Percentiles rank a stretch among this genome's conserved stretches.
Conservation (phyloP, 2,888 invertebrate species). For the Mimumesa dahlbomi region DNA sequence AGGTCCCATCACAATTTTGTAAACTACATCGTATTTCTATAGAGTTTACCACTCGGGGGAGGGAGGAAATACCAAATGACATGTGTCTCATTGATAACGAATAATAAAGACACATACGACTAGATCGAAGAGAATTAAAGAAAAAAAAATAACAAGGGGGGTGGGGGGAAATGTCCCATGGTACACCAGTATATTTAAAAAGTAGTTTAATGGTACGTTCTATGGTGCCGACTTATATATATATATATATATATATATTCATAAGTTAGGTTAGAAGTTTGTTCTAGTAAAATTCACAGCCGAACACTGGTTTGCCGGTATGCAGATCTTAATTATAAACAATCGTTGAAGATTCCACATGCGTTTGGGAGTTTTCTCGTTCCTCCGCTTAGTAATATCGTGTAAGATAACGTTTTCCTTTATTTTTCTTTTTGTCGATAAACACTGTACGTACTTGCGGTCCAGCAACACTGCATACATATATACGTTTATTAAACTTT, state of each 20-base stretch:
- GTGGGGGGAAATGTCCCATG: not conserved
- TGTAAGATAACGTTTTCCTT: conserved; percentile 17
- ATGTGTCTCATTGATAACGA: too few relatives aligned
- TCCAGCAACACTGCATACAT: conserved; percentile 17
- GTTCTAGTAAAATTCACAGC: not conserved
- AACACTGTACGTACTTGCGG: conserved; percentile 23
- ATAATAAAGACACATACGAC: too few relatives aligned
- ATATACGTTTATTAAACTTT: conserved; percentile 34
- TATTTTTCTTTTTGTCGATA: conserved; percentile 9
- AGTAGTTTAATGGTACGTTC: too few relatives aligned
- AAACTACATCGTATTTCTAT: conserved; percentile 56
- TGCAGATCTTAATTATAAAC: not conserved
- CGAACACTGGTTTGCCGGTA: not conserved
- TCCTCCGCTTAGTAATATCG: conserved; percentile 37
- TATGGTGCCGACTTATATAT: too few relatives aligned
- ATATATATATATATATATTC: too few relatives aligned
- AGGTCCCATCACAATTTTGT: conserved; percentile 54
- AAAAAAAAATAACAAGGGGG: not conserved
- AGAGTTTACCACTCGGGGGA: conserved; percentile 39
- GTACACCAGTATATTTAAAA: too few relatives aligned
- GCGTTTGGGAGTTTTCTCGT: conserved; percentile 20
- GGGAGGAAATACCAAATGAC: conserved; percentile 19
- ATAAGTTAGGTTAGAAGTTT: too few relatives aligned
- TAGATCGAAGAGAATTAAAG: not conserved
- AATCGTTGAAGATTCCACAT: conserved; percentile 1